Base-by-base conservation (phyloP, 2,888 invertebrate species). In the Epirrhoe alternata region DNA sequence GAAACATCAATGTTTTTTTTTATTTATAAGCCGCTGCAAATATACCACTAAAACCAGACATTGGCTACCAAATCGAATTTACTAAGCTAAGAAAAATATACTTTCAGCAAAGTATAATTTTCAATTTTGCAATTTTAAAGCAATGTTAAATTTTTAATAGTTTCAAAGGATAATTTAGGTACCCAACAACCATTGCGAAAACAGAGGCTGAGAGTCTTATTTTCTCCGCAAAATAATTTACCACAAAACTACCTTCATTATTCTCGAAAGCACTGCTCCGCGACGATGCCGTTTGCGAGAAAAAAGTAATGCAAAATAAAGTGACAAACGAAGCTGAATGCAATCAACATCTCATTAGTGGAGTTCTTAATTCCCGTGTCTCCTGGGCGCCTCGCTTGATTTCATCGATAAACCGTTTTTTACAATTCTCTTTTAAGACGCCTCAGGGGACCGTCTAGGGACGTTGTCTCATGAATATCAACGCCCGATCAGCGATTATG, bases 271-370 rank as follows among this genome's bases (percentile, higher is more conserved):
- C 59, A 30, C 59, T 52, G 53, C 53, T 49, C 33, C 51, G 57
- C 31, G 35, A 56, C 58, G 49, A 3, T 38, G 54, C 57, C 57
- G 61, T 61, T 54, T 66, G 54, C 56, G 51, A 59, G 51, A 58
- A 83, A 81, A 77, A 76, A 78, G 79, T 81, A 83, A 86, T 84
- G 83, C 80, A 81, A 85, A 87, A 83, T 80, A 84, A 66, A 82
- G 75, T 84, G 87, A 86, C 86, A 87, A 89, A 83, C 86, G 86
- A 79, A 80, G 80, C 78, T 82, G 85, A 86, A 86, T 86, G 89
- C 90, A 90, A 91, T 92, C 90, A 91, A 89, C 92, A 91, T 92
- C 90, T 90, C 90, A 91, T 92, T 91, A 91, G 90, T 77, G 84
- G 78, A 84, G 80, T 85, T 85, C 86, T 90, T 91, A 90, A 89